phyloP scores from a whole-genome alignment of 2,888 invertebrate genomes.

The Stenodema calcarata region DNA sequence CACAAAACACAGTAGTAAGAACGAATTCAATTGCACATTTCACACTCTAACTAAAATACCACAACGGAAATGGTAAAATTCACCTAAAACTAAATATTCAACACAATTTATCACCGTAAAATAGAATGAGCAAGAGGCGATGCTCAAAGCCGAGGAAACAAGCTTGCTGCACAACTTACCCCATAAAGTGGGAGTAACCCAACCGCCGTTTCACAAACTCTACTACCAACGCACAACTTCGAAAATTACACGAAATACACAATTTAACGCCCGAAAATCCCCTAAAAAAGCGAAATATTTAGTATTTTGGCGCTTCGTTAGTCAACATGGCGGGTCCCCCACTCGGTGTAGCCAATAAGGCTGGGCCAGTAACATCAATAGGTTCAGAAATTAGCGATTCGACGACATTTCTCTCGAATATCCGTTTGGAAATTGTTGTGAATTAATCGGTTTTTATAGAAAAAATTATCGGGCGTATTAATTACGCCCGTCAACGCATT shows the following conservation, averaged over 20 bases:
- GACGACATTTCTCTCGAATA: neutral
- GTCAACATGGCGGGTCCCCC: slow-evolving; percentile 65
- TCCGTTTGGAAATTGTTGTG: neutral
- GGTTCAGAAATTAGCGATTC: slow-evolving; percentile 26
- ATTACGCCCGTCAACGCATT: neutral
- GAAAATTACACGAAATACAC: slow-evolving; percentile 33
- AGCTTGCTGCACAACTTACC: slow-evolving; percentile 52
- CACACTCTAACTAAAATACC: neutral
- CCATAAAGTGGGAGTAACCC: slow-evolving; percentile 54
- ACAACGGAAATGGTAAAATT: neutral
- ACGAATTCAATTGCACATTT: slow-evolving; percentile 2
- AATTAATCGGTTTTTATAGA: neutral
- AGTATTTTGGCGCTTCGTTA: slow-evolving; percentile 58
- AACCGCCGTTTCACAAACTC: slow-evolving; percentile 43
- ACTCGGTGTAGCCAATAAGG: slow-evolving; percentile 63
- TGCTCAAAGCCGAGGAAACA: slow-evolving; percentile 53
- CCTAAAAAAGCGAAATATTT: slow-evolving; percentile 47
- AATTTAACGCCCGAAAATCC: slow-evolving; percentile 33
- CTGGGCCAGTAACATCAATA: slow-evolving; percentile 58
- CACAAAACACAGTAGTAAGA: slow-evolving; percentile 6
- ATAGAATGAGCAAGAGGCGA: slow-evolving; percentile 48
- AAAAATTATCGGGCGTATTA: slow-evolving; percentile 6
- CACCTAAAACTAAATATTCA: slow-evolving; percentile 8
- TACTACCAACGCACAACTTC: slow-evolving; percentile 23
- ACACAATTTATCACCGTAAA: slow-evolving; percentile 13